These are phyloP conservation scores for Saguinus imperator DNA, from an alignment of 2,113 vertebrate genomes.

Conservation along the genomic window DNA sequence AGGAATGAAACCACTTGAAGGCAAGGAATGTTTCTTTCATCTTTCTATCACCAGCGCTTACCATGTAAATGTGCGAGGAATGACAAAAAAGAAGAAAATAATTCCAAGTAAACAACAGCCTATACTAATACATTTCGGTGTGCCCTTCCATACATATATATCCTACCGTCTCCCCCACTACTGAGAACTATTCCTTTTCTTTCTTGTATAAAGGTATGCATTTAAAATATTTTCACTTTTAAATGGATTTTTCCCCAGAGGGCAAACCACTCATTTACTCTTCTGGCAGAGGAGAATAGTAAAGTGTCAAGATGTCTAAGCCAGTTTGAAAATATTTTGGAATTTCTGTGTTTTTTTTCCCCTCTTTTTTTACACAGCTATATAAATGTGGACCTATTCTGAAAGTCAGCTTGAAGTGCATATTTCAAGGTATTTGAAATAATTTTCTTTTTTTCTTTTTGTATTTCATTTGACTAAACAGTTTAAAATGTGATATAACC, in stretches of 20 bases:
- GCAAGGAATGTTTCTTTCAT: neutral
- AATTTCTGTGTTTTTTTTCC: constrained; percentile 53
- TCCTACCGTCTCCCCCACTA: accelerated
- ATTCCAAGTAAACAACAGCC: neutral
- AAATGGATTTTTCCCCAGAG: constrained; percentile 42
- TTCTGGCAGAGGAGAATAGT: constrained; percentile 58
- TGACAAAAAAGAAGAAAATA: neutral
- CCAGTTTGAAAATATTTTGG: constrained; percentile 62
- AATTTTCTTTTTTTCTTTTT: neutral
- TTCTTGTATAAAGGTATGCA: constrained; percentile 29
- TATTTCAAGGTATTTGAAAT: constrained; percentile 21
- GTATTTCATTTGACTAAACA: constrained; percentile 33
- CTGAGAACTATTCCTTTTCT: neutral
- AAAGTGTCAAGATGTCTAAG: constrained; percentile 63
- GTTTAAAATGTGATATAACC: constrained; percentile 38
- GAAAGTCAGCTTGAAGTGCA: constrained; percentile 42
- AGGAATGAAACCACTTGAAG: neutral
- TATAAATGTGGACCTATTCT: constrained; percentile 57
- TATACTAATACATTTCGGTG: neutral
- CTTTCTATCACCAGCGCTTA: neutral
- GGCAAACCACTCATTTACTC: constrained; percentile 55
- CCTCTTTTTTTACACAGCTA: constrained; percentile 45
- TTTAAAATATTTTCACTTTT: constrained; percentile 65
- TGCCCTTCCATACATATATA: neutral
- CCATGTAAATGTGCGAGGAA: neutral